phyloP scores from a whole-genome alignment of 2,113 vertebrate genomes.

The Trematomus loennbergii region DNA sequence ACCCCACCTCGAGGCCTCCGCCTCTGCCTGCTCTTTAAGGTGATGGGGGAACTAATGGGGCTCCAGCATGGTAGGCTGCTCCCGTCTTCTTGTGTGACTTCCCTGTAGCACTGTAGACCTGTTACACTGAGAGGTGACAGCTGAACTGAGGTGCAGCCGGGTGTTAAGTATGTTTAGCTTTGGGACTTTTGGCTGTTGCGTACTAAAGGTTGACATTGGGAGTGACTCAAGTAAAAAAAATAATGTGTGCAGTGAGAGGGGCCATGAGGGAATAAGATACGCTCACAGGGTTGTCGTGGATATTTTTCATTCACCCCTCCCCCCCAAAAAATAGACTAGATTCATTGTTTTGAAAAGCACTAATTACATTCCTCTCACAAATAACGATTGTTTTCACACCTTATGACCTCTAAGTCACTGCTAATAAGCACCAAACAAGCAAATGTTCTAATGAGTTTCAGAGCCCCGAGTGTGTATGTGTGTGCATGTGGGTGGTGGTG shows the following conservation, averaged over 20 bases:
- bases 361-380: conserved; percentile 37
- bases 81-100: conserved; percentile 63
- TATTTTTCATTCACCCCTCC: neutral
- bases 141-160: conserved; percentile 37
- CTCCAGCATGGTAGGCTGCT: conserved; percentile 66
- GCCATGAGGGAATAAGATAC: conserved; percentile 15
- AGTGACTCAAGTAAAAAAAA: conserved; percentile 4
- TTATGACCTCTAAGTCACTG: conserved; percentile 49
- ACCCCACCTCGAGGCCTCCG: conserved; percentile 43
- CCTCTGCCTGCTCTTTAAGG: conserved; percentile 65
- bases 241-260: conserved; percentile 2
- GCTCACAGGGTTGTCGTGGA: neutral
- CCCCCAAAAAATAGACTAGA: conserved; percentile 2
- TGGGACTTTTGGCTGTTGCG: conserved; percentile 38
- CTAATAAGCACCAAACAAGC: conserved; percentile 51
- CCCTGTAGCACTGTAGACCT: conserved; percentile 49
- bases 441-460: conserved; percentile 38
- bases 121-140: conserved; percentile 36
- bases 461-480: conserved; percentile 9
- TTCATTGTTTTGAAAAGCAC: conserved; percentile 3
- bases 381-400: conserved; percentile 39
- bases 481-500: conserved; percentile 25
- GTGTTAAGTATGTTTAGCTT: conserved; percentile 48
- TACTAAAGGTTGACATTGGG: conserved; percentile 45
- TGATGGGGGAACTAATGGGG: conserved; percentile 56